Evolutionary conservation across 2,888 invertebrate species (phyloP), one percentile per base, ranked within the genome.

Genomic region (Drosophila seclusa): DNA sequence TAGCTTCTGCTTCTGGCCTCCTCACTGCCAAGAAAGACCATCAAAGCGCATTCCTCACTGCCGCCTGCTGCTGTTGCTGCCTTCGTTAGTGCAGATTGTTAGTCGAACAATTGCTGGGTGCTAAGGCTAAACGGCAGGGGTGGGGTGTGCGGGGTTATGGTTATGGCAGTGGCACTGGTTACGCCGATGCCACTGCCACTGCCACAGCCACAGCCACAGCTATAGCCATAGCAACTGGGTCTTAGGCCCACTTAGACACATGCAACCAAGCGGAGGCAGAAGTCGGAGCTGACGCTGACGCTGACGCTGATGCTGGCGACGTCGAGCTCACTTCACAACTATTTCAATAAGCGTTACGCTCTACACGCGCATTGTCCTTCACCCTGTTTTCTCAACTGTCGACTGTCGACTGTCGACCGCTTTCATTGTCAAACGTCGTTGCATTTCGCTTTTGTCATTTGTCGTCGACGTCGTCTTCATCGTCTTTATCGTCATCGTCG

Each of bases 331-430:
- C 89, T 87, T 87, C 76, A 86, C 82, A 87, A 90, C 90, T 87
- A 87, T 90, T 87, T 90, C 90, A 87, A 87, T 87, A 90, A 87
- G 83, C 90, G 87, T 76, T 68, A 65, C 90, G 87, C 76, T 87
- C 88, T 83, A 83, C 78, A 88, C 83, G 89, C 86, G 86, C 77
- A 68, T 77, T 87, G 87, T 89, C 88, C 85, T 89, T 89, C 87
- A 84, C 84, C 89, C 84, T 87, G 84, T 84, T 84, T 82, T 70
- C 57, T 67, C 55, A 50, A 52, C 62, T 65, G 64, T 60, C 64
- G 68, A 60, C 64, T 72, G 63, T 54, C 68, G 57, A 52, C 67
- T 52, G 62, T 69, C 75, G 58, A 66, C 65, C 50, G 66, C 66
- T 61, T 66, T 59, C 64, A 75, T 54, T 69, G 66, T 65, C 64